Percentiles rank a stretch among this genome's conserved stretches.
Conservation (phyloP, 2,113 vertebrate genomes). For the Brienomyrus brachyistius region DNA sequence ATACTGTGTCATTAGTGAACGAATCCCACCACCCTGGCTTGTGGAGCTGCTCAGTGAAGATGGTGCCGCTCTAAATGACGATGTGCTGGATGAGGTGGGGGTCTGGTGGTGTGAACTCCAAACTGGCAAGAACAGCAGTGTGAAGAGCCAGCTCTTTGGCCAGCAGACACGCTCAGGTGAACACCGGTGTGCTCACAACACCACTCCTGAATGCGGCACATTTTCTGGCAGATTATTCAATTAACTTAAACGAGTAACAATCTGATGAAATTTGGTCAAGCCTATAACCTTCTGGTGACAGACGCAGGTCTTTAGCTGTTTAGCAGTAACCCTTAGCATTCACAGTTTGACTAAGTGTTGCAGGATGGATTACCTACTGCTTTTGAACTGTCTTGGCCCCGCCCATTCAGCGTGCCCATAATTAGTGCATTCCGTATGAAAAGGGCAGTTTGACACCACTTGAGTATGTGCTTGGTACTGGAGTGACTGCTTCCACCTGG, state of each 20-base stretch:
- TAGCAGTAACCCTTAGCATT: background rate
- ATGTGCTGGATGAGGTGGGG: background rate
- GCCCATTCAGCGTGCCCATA: background rate
- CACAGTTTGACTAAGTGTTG: background rate
- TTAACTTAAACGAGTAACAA: background rate
- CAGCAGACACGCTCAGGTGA: background rate
- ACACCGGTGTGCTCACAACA: background rate
- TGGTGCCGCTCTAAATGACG: background rate
- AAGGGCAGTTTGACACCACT: background rate
- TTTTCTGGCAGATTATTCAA: background rate
- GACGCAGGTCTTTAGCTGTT: background rate
- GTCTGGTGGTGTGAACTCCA: constrained; percentile 15
- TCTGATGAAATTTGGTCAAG: background rate
- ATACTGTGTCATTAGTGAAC: constrained; percentile 10
- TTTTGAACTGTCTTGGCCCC: background rate
- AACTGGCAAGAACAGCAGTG: background rate
- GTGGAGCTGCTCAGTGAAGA: background rate
- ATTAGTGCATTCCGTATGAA: background rate
- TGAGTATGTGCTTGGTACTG: background rate
- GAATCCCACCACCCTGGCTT: background rate
- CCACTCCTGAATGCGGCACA: background rate
- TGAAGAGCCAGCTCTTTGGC: background rate
- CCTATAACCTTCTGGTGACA: background rate
- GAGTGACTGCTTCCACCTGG: background rate
- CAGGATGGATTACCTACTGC: background rate